Evolutionary conservation across 2,888 invertebrate species (phyloP).

Genomic region (Plagodis pulveraria): DNA sequence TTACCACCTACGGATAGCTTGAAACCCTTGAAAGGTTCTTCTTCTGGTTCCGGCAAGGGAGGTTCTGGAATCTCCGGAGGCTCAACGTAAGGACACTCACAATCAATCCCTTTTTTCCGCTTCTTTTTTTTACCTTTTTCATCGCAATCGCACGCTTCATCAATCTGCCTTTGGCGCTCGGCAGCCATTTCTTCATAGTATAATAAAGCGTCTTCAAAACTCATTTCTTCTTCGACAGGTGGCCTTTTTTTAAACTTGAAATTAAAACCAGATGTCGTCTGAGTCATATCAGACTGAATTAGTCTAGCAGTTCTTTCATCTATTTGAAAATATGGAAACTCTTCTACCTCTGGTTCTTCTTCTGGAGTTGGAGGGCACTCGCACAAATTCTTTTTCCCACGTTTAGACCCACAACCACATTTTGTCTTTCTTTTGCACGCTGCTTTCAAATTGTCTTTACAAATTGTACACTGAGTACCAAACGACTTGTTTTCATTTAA

Average conservation of each 20-base stretch:
- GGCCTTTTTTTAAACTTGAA: conserved; percentile 40
- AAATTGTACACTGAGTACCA: conserved; percentile 6
- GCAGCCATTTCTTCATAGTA: conserved; percentile 37
- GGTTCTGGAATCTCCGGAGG: not conserved
- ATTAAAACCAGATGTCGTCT: conserved; percentile 59
- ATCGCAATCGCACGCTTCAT: conserved; percentile 23
- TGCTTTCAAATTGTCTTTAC: conserved; percentile 11
- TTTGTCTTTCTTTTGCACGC: not conserved
- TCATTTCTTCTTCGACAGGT: conserved; percentile 42
- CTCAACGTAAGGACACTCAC: conserved; percentile 46
- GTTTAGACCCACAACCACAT: conserved; percentile 2
- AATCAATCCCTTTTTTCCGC: conserved; percentile 25
- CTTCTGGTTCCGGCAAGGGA: conserved; percentile 7
- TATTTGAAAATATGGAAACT: conserved; percentile 9
- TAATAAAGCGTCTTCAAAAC: conserved; percentile 52
- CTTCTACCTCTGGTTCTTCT: conserved; percentile 12
- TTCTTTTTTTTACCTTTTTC: conserved; percentile 15
- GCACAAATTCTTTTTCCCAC: conserved; percentile 8
- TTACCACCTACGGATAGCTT: conserved; percentile 54
- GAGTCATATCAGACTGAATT: conserved; percentile 53
- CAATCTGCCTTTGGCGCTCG: conserved; percentile 32
- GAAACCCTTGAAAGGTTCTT: conserved; percentile 38
- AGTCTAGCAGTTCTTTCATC: conserved; percentile 38
- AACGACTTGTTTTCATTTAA: not conserved
- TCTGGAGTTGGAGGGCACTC: conserved; percentile 30